These are phyloP conservation scores for Chloroclysta siterata DNA, from an alignment of 2,888 invertebrate species.

Conservation along the genomic window DNA sequence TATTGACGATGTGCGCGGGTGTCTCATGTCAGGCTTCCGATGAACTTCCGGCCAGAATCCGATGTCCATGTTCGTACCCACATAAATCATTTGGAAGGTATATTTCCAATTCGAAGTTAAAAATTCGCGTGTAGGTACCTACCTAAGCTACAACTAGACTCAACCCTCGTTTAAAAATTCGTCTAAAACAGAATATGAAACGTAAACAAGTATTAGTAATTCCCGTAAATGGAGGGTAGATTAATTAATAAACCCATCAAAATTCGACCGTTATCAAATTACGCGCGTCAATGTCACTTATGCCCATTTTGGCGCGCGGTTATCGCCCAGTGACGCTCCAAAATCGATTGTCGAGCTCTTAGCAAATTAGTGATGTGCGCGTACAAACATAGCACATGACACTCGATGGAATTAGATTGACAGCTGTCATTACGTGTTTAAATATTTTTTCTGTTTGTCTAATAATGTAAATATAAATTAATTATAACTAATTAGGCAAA, in stretches of 20 bases:
- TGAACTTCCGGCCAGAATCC: too few relatives aligned
- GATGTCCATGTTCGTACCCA: too few relatives aligned
- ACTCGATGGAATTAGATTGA: conserved; percentile 65
- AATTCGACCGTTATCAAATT: conserved; percentile 46
- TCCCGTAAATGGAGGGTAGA: conserved; percentile 3
- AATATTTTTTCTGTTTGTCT: conserved; percentile 17
- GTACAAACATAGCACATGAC: conserved; percentile 46
- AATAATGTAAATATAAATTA: too few relatives aligned
- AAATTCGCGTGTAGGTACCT: too few relatives aligned
- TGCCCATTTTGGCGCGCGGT: conserved; percentile 42
- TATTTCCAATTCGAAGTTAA: too few relatives aligned
- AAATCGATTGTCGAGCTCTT: conserved; percentile 59
- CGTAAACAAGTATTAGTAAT: neutral
- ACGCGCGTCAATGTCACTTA: conserved; percentile 43
- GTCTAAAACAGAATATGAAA: neutral
- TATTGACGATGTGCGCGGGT: too few relatives aligned
- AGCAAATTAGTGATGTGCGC: conserved; percentile 66
- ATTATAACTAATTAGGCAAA: too few relatives aligned
- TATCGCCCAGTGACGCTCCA: conserved; percentile 26
- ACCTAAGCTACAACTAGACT: too few relatives aligned
- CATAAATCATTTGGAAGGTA: too few relatives aligned
- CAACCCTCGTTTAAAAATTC: too few relatives aligned
- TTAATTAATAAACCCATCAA: conserved; percentile 24
- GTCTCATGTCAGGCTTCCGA: too few relatives aligned
- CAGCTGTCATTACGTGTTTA: conserved; percentile 53